Conservation (phyloP, 2,113 vertebrate species). For the Seriola dumerili region DNA sequence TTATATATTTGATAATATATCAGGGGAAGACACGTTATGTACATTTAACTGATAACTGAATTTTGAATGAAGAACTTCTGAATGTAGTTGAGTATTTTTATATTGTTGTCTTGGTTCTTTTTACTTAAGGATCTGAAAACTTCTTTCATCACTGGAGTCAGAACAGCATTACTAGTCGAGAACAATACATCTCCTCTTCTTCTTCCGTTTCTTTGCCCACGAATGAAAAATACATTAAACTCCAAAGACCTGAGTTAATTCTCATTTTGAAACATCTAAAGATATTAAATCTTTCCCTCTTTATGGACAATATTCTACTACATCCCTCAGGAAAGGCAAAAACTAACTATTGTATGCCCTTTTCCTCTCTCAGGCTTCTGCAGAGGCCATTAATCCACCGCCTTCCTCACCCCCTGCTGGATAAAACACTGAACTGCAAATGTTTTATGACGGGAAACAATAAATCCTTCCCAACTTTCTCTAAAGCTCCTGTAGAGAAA, state of each 20-base stretch:
- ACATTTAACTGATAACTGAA: background rate
- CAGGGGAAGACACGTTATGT: no score
- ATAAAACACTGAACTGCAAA: background rate
- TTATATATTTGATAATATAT: background rate
- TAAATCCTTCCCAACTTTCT: background rate
- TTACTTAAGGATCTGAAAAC: no score
- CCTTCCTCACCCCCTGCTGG: conserved; percentile 18
- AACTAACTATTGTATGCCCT: background rate
- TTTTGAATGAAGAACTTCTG: background rate
- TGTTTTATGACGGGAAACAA: background rate
- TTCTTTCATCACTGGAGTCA: no score
- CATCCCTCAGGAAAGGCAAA: background rate
- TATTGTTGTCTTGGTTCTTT: no score
- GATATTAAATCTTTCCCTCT: background rate
- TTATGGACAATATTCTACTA: background rate
- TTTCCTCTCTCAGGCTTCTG: background rate
- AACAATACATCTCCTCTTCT: no score
- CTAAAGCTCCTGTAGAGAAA: background rate
- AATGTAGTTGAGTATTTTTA: no score
- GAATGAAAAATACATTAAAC: background rate
- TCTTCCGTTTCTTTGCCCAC: no score
- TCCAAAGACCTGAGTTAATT: background rate
- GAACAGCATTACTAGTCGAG: no score
- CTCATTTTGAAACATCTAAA: background rate
- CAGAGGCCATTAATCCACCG: no score